phyloP scores from a whole-genome alignment of 35 echinoderm and acorn worm genomes.

The Acanthaster planci region DNA sequence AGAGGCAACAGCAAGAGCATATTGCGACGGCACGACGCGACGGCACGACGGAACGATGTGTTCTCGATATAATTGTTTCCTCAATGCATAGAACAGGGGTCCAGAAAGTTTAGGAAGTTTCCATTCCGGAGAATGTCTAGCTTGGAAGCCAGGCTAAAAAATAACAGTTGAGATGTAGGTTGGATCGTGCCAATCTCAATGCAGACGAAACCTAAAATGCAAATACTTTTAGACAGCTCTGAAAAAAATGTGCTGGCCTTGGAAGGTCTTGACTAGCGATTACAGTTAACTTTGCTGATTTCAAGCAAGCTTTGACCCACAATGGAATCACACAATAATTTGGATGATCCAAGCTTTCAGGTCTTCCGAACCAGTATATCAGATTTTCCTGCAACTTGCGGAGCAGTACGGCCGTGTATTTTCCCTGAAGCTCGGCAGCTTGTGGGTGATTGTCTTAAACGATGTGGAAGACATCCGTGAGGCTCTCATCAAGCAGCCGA shows the following conservation, averaged over 20 bases:
- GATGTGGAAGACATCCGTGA: slow-evolving; percentile 57
- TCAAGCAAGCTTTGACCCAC: not conserved
- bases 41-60: too few relatives aligned
- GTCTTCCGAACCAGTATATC: not conserved
- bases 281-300: not conserved
- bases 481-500: slow-evolving; percentile 57
- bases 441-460: slow-evolving; percentile 72
- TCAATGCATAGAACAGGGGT: too few relatives aligned
- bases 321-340: not conserved
- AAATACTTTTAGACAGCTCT: too few relatives aligned
- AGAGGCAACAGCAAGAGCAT: too few relatives aligned
- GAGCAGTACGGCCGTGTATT: slow-evolving; percentile 81
- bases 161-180: not conserved
- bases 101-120: too few relatives aligned
- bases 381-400: slow-evolving; percentile 34
- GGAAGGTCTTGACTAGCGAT: too few relatives aligned
- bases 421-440: slow-evolving; percentile 64
- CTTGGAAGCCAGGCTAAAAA: too few relatives aligned
- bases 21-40: too few relatives aligned
- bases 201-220: not conserved
- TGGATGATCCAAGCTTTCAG: not conserved
- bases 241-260: too few relatives aligned
- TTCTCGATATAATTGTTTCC: too few relatives aligned
- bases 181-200: not conserved
- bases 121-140: too few relatives aligned